Evolutionary conservation across 2,888 invertebrate genomes (phyloP).

Genomic region (Thecophora atra): DNA sequence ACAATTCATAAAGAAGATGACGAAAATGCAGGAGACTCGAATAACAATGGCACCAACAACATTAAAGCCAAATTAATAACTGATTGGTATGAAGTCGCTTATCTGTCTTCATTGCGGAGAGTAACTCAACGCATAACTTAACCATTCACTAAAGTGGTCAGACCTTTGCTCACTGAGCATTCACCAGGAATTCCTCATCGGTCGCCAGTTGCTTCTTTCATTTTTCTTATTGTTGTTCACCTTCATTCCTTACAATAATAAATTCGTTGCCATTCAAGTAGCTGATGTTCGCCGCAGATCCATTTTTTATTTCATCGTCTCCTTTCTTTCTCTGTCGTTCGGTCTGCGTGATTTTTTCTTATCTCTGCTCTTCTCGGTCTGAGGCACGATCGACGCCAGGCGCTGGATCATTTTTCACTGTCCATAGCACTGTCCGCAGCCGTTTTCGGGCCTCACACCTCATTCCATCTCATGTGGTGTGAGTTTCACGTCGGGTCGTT

Average conservation of each 20-base stretch:
- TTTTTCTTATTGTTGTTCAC: not conserved
- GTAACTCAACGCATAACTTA: not conserved
- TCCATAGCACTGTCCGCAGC: not conserved
- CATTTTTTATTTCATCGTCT: not conserved
- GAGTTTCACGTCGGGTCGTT: conserved; percentile 31
- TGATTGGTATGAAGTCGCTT: not conserved
- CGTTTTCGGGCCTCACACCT: conserved; percentile 2
- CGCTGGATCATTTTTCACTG: conserved; percentile 6
- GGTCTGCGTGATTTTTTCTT: not conserved
- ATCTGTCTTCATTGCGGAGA: not conserved
- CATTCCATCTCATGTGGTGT: conserved; percentile 11
- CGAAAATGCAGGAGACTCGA: not conserved
- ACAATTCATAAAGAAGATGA: no score
- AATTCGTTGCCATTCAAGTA: not conserved
- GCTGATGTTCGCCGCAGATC: not conserved
- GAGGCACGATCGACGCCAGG: not conserved
- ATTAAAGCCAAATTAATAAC: no score
- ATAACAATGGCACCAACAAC: not conserved
- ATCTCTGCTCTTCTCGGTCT: not conserved
- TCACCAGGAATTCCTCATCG: not conserved
- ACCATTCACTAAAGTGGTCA: not conserved
- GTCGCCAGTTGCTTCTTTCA: conserved; percentile 8
- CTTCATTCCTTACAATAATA: not conserved
- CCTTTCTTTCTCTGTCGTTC: not conserved
- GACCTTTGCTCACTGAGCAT: not conserved